A percentile compares a stretch with the other conserved stretches of the same genome.
These are phyloP conservation scores for Enteromius radiatus DNA, from an alignment of 2,797 vertebrate genomes.

Conservation along the genomic window DNA sequence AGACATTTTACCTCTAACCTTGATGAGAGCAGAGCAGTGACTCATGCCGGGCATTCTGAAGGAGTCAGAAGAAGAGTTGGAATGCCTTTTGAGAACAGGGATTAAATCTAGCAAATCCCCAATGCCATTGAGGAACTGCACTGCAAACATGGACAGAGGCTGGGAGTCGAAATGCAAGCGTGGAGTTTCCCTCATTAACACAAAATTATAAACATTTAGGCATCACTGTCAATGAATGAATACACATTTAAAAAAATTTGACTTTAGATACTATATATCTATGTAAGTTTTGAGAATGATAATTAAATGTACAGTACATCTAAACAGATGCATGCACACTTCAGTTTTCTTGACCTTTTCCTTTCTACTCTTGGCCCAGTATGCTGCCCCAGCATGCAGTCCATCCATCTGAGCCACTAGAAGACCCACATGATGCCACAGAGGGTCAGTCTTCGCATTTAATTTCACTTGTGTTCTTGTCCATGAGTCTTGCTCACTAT, in stretches of 20 bases:
- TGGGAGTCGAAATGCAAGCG: conserved; percentile 58
- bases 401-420: conserved; percentile 86
- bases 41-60: conserved; percentile 85
- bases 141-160: conserved; percentile 81
- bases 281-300: neutral
- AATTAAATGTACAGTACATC: neutral
- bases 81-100: conserved; percentile 78
- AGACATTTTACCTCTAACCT: conserved; percentile 77
- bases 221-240: neutral
- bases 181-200: neutral
- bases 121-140: conserved; percentile 86
- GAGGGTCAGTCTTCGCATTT: conserved; percentile 75
- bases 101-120: conserved; percentile 90
- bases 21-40: conserved; percentile 93
- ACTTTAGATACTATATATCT: neutral
- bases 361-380: conserved; percentile 79
- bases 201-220: neutral
- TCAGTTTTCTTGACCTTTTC: conserved; percentile 74
- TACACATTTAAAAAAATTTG: neutral
- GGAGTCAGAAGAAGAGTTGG: conserved; percentile 66
- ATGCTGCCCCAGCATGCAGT: conserved; percentile 81
- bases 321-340: conserved; percentile 21
- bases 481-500: conserved; percentile 87
- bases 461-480: conserved; percentile 80
- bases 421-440: conserved; percentile 86